phyloP scores from a whole-genome alignment of 2,113 vertebrate genomes.

The Erythrolamprus reginae region DNA sequence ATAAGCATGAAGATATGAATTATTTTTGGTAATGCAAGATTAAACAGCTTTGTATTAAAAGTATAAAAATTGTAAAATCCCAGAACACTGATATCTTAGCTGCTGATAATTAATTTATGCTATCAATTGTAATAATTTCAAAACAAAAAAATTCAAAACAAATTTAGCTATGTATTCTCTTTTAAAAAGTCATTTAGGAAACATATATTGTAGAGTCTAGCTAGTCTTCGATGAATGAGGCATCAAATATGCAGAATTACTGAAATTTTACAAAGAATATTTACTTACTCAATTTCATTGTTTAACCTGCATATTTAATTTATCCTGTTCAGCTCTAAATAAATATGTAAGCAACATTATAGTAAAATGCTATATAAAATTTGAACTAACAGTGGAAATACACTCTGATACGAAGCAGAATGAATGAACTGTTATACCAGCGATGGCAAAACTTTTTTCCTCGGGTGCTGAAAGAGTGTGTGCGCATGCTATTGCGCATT shows the following conservation, averaged over 20 bases:
- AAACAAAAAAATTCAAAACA: not conserved
- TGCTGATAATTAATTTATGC: not conserved
- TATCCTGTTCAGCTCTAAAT: not conserved
- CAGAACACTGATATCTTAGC: not conserved
- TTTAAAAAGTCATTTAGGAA: not conserved
- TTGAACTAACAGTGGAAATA: not conserved
- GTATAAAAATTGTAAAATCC: not conserved
- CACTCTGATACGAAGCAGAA: not conserved
- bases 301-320: not conserved
- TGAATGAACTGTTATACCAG: not conserved
- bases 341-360: not conserved
- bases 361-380: not conserved
- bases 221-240: not conserved
- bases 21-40: not conserved
- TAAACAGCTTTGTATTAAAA: not conserved
- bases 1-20: not conserved
- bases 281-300: not conserved
- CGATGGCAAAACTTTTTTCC: too few relatives aligned
- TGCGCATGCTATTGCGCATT: too few relatives aligned
- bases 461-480: too few relatives aligned
- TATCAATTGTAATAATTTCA: not conserved
- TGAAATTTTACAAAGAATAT: not conserved
- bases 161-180: not conserved
- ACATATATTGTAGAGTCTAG: not conserved
- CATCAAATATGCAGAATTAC: not conserved